Conservation (phyloP, 2,113 vertebrate species). For the Pionites leucogaster region DNA sequence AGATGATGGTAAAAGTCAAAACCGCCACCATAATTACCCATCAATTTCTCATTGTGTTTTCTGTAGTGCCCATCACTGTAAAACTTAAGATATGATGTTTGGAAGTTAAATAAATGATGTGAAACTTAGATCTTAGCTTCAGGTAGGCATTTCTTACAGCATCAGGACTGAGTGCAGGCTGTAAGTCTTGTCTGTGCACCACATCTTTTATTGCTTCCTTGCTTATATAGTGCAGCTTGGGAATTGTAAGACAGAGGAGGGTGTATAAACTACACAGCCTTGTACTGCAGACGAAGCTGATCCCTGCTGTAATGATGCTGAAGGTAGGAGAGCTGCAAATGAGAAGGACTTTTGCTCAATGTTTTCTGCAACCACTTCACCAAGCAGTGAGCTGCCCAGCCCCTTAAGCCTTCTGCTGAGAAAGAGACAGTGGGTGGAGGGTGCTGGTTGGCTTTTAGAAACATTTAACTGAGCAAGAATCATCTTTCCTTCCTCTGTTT, state of each 20-base stretch:
- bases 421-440: not conserved
- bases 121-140: conserved; percentile 46
- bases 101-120: conserved; percentile 51
- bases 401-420: not conserved
- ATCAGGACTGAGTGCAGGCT: conserved; percentile 26
- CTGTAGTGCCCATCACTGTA: conserved; percentile 47
- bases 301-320: not conserved
- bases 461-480: not conserved
- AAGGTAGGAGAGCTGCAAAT: not conserved
- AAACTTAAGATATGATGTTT: not conserved
- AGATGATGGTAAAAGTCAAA: conserved; percentile 54
- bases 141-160: conserved; percentile 29
- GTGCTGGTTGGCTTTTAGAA: not conserved
- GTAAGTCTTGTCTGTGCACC: not conserved
- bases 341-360: not conserved
- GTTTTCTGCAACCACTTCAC: not conserved
- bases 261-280: not conserved
- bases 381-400: not conserved
- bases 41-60: conserved; percentile 60
- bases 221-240: not conserved
- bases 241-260: conserved; percentile 19
- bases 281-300: not conserved
- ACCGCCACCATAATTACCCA: conserved; percentile 53
- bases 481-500: not conserved
- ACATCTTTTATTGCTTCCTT: conserved; percentile 21